Evolutionary conservation across 2,888 invertebrate species (phyloP).

Genomic region (Calameuta filiformis): DNA sequence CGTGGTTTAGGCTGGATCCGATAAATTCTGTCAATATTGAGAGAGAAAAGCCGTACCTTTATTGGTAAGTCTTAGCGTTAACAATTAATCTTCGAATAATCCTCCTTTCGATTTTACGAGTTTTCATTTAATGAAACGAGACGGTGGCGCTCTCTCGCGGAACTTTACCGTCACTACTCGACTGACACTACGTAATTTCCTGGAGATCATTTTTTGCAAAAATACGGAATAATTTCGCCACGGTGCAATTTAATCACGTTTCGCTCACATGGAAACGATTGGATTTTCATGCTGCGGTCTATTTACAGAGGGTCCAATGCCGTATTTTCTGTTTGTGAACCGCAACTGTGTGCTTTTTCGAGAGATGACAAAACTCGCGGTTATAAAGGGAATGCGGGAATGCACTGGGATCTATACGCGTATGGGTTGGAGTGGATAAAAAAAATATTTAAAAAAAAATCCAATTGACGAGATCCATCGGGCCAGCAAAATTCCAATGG

Average conservation of each 20-base stretch:
- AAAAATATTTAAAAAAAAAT: not conserved
- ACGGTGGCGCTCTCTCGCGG: not conserved
- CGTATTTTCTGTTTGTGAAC: slow-evolving; percentile 5
- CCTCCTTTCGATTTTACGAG: not conserved
- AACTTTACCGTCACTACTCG: not conserved
- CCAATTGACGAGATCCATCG: not conserved
- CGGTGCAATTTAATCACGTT: slow-evolving; percentile 3
- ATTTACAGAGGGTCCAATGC: not conserved
- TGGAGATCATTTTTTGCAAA: not conserved
- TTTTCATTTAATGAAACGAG: not conserved
- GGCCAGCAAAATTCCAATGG: slow-evolving; percentile 6
- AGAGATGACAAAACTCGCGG: not conserved
- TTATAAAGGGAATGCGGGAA: not conserved
- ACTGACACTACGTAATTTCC: not conserved
- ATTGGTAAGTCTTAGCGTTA: slow-evolving; percentile 78
- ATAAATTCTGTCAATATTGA: slow-evolving; percentile 99
- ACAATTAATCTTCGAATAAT: not conserved
- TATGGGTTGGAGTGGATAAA: no score
- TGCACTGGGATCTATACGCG: not conserved
- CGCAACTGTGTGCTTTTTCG: slow-evolving; percentile 2
- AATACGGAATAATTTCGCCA: not conserved
- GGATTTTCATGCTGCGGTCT: slow-evolving; percentile 6
- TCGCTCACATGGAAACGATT: slow-evolving; percentile 2
- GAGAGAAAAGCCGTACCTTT: slow-evolving; percentile 97
- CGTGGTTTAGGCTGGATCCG: slow-evolving; percentile 99